Evolutionary conservation across 2,797 vertebrate genomes (phyloP), one percentile per base, ranked within the genome.

Genomic region (Acanthurus tractus): DNA sequence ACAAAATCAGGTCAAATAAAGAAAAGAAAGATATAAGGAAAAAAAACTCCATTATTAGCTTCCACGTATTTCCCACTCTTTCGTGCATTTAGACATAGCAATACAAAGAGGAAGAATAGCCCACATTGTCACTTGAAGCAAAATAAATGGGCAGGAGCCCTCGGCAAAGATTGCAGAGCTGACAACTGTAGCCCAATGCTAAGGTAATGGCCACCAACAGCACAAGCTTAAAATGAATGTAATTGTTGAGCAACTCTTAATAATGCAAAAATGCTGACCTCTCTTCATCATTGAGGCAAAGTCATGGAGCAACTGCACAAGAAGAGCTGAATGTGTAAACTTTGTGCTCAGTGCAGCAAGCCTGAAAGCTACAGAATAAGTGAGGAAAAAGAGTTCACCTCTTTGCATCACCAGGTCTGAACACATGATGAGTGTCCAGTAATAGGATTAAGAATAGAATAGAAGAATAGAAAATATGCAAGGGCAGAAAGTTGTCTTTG

Each of bases 161-260:
- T 40, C 11, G 3, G 38, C 38, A 40, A 40, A 40, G 38, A 40
- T 40, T 40, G 11, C 38, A 40, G 38, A 40, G 38, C 38, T 40
- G 38, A 40, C 12, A 40, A 12, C 11, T 40, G 8, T 40, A 40
- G 38, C 38, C 38, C 12, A 11, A 40, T 11, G 38, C 38, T 9
- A 40, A 40, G 2, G 38, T 40, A 40, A 40, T 40, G 38, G 38
- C 38, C 38, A 40, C 38, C 38, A 40, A 40, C 11, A 49, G 7
- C 29, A 55, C 23, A 25, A 46, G 17, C 9, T 36, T 52, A 29
- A 38, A 55, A 63, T 45, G 0, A 36, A 59, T 15, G 22, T 29
- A 11, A 49, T 46, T 58, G 8, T 64, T 48, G 63, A 72, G 57
- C 59, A 69, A 13, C 13, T 45, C 42, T 38, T 20, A 70, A 68